Evolutionary conservation across 2,113 vertebrate species (phyloP).

Genomic region (Phasianus colchicus): DNA sequence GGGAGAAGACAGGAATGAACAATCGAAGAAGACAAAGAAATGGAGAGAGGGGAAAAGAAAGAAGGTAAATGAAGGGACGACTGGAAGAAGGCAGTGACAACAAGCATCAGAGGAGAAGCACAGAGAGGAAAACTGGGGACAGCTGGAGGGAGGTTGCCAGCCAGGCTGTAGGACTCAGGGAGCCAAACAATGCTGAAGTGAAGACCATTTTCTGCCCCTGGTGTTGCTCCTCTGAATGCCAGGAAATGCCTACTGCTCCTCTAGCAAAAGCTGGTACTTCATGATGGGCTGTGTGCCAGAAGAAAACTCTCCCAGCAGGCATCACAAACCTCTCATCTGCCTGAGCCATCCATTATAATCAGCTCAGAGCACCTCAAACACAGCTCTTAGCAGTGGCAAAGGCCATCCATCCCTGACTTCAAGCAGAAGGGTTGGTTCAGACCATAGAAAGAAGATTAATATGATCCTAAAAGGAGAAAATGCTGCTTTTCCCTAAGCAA

Average conservation of each 20-base stretch:
- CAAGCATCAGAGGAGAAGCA: background rate
- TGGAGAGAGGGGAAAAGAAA: background rate
- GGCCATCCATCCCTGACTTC: background rate
- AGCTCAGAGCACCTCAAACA: background rate
- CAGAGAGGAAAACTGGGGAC: background rate
- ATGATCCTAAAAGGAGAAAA: background rate
- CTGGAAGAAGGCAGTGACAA: background rate
- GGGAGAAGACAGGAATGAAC: background rate
- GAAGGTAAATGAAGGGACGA: background rate
- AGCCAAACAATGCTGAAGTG: background rate
- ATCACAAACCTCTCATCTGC: background rate
- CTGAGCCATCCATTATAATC: background rate
- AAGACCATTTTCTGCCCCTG: constrained; percentile 1
- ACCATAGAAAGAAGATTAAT: background rate
- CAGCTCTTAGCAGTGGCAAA: constrained; percentile 1
- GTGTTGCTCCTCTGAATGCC: constrained; percentile 38
- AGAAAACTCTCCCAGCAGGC: background rate
- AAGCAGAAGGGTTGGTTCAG: background rate
- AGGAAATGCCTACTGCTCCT: background rate
- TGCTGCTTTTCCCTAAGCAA: background rate
- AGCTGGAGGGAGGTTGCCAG: background rate
- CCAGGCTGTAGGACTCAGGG: background rate
- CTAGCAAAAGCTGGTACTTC: background rate
- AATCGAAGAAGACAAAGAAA: background rate
- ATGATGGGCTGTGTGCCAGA: background rate